Base-by-base conservation (phyloP, 2,888 invertebrate species). In the Pristionchus arcanus region DNA sequence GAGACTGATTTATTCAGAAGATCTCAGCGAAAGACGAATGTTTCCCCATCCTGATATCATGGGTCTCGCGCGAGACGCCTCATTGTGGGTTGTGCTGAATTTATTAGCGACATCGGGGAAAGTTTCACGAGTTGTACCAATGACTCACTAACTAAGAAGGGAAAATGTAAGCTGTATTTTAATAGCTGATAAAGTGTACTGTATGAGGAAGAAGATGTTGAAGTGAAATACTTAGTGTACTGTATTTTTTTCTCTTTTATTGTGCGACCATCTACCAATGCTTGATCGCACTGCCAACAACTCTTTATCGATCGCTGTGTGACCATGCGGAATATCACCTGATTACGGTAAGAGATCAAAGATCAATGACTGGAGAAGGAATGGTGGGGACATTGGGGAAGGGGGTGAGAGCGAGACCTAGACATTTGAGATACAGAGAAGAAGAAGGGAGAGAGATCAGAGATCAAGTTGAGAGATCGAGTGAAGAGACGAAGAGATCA, bases 221-320 rank as follows among this genome's bases (percentile, higher is more conserved):
- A n/a, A n/a, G n/a, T n/a, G n/a, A n/a, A n/a, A n/a, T n/a, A n/a
- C n/a, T n/a, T n/a, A n/a, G n/a, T n/a, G n/a, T n/a, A n/a, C n/a
- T n/a, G n/a, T n/a, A n/a, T n/a, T n/a, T n/a, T n/a, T n/a, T n/a
- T n/a, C n/a, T n/a, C n/a, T n/a, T n/a, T n/a, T n/a, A n/a, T n/a
- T n/a, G n/a, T n/a, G n/a, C n/a, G n/a, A n/a, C n/a, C n/a, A n/a
- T n/a, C n/a, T n/a, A n/a, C n/a, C n/a, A n/a, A n/a, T n/a, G n/a
- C 21, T 71, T 34, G 15, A 15, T 71, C 31, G 15, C 16, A 31
- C 31, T 71, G 31, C 31, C 77, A 77, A 77, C 77, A 77, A 77
- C 77, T 77, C 77, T 77, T 77, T 77, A 77, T 77, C 77, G 77
- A 77, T 42, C 77, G 77, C 77, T 37, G 77, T 31, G 68, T 42